Percentiles rank a stretch among this genome's conserved stretches.
phyloP scores from a whole-genome alignment of 2,113 vertebrate species.

The Hystrix cristata region DNA sequence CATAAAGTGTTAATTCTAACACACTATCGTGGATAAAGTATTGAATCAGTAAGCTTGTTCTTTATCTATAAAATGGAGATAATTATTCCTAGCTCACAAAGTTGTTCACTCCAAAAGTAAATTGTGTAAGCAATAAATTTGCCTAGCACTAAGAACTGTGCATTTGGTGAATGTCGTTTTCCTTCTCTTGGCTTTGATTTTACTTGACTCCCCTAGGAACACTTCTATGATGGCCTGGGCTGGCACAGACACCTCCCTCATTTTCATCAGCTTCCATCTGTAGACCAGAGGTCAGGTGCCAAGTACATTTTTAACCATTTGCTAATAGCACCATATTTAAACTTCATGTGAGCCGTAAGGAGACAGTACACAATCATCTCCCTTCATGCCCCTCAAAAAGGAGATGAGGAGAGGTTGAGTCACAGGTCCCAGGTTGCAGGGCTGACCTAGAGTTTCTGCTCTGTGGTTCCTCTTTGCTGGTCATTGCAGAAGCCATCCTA shows the following conservation, averaged over 20 bases:
- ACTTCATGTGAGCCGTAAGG: not conserved
- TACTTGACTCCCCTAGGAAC: not conserved
- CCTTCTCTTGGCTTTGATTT: not conserved
- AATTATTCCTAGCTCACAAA: not conserved
- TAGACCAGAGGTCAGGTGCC: not conserved
- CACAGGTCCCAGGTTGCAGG: rapidly evolving
- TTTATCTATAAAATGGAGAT: not conserved
- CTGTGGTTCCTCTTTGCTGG: not conserved
- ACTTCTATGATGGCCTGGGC: not conserved
- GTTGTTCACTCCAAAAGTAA: not conserved
- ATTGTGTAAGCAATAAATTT: constrained; percentile 3
- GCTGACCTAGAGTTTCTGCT: not conserved
- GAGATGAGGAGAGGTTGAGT: not conserved
- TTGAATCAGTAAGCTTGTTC: not conserved
- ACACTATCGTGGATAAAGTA: not conserved
- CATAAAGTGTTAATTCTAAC: not conserved
- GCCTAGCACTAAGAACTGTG: not conserved
- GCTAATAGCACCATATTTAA: not conserved
- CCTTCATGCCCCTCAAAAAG: not conserved
- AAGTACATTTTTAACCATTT: not conserved
- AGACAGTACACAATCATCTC: not conserved
- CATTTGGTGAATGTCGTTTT: not conserved
- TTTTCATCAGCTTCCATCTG: not conserved
- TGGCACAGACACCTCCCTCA: not conserved
- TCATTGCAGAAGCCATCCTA: no score